Evolutionary conservation across 2,888 invertebrate species (phyloP), one percentile per base, ranked within the genome.

Genomic region (Trilocha varians): DNA sequence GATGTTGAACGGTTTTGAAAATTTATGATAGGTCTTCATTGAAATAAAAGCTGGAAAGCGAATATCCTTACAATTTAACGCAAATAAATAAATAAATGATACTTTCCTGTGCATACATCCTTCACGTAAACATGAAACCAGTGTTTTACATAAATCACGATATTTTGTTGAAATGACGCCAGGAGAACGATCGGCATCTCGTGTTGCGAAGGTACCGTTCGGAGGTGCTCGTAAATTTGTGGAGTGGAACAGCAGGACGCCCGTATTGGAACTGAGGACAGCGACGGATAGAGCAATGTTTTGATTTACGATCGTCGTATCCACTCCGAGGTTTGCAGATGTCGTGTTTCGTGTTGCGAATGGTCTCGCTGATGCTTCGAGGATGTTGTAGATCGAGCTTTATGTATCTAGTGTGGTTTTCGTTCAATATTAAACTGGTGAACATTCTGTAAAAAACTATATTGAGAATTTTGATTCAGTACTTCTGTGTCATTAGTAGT

Each of bases 181-280:
- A 63, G 63, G 70, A 70, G 69, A 72, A 66, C 72, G 78, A 78
- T 79, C 75, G 70, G 74, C 70, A 75, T 77, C 75, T 76, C 68
- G 67, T 69, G 71, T 70, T 62, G 60, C 54, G 59, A 63, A 61
- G 65, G 55, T 53, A 53, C 52, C 65, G 74, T 70, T 68, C 76
- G 66, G 79, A 70, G 74, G 82, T 74, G 78, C 59, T 80, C 85
- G 78, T 85, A 85, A 85, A 85, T 84, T 82, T 79, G 83, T 78
- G 82, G 67, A 67, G 74, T 71, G 59, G 62, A 79, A 68, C 84
- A 84, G 84, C 84, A 76, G 78, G 84, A 71, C 65, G 76, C 71
- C 71, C 60, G 62, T 62, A 65, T 65, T 68, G 65, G 53, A 56
- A 47, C 61, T 59, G 72, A 64, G 63, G 65, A 67, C 65, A 47